phyloP scores from a whole-genome alignment of 2,888 invertebrate species.

The Rhogogaster chlorosoma region DNA sequence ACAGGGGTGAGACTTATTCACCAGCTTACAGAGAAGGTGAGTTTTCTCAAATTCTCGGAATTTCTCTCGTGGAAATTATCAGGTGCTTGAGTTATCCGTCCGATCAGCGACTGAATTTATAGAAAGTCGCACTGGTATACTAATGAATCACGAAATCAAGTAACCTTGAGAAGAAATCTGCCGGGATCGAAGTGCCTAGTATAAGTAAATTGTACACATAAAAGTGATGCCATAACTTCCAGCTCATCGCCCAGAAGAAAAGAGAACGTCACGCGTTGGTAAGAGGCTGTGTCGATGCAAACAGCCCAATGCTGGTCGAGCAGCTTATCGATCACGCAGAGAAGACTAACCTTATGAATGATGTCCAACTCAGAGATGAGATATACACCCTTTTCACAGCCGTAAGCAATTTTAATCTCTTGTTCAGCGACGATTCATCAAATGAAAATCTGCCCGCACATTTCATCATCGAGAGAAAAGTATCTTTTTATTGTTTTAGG shows the following conservation, averaged over 20 bases:
- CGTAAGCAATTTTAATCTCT: conserved; percentile 50
- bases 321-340: conserved; percentile 57
- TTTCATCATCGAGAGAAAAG: background rate
- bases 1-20: conserved; percentile 57
- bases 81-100: no score
- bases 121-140: no score
- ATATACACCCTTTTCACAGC: conserved; percentile 63
- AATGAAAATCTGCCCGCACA: background rate
- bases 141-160: no score
- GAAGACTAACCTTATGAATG: conserved; percentile 52
- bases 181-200: no score
- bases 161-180: no score
- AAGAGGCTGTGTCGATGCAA: conserved; percentile 45
- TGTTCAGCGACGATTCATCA: background rate
- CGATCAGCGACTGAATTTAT: no score
- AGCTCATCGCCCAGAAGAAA: conserved; percentile 59
- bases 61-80: background rate
- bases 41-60: background rate
- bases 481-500: conserved; percentile 51
- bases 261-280: conserved; percentile 57
- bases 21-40: conserved; percentile 59
- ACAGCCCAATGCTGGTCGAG: conserved; percentile 59
- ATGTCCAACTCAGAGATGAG: conserved; percentile 60
- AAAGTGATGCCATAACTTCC: background rate
- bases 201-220: no score